Percentiles rank a stretch among this genome's conserved stretches.
These are phyloP conservation scores for Bubo bubo DNA, from an alignment of 2,113 vertebrate species.

Conservation along the genomic window DNA sequence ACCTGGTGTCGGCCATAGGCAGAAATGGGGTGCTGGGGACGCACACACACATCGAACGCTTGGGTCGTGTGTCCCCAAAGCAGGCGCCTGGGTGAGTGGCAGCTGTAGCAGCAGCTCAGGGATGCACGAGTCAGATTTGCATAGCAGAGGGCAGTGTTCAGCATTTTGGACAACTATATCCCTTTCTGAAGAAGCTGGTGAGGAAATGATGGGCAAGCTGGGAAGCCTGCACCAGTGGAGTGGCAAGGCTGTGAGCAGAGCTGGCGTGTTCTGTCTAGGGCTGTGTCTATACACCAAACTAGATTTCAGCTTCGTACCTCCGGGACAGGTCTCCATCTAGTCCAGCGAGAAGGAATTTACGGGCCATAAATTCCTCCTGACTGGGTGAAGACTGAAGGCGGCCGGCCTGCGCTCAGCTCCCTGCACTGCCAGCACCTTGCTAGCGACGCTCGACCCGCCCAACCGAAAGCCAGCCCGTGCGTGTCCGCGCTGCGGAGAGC, in stretches of 20 bases:
- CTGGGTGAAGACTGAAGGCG: neutral
- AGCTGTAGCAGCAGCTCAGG: neutral
- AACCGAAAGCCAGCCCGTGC: neutral
- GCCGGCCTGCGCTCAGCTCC: neutral
- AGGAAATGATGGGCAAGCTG: neutral
- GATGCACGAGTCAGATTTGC: neutral
- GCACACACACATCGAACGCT: rapidly evolving
- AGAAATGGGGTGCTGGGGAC: neutral
- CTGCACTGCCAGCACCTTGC: rapidly evolving
- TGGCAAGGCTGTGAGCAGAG: neutral
- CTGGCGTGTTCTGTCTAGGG: neutral
- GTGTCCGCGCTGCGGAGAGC: rapidly evolving
- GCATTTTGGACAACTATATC: neutral
- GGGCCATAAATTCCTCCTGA: neutral
- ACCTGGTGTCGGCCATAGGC: neutral
- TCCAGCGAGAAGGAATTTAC: neutral
- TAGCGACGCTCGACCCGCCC: neutral
- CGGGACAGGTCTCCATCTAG: neutral
- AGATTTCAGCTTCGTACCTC: neutral
- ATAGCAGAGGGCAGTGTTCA: slow-evolving; percentile 41
- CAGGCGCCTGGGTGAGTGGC: neutral
- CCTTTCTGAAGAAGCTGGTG: neutral
- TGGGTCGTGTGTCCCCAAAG: rapidly evolving
- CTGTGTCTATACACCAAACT: neutral
- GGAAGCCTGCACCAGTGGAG: neutral